Evolutionary conservation across 64 coral and sea anemone genomes (phyloP).

Genomic region (Porites lutea): DNA sequence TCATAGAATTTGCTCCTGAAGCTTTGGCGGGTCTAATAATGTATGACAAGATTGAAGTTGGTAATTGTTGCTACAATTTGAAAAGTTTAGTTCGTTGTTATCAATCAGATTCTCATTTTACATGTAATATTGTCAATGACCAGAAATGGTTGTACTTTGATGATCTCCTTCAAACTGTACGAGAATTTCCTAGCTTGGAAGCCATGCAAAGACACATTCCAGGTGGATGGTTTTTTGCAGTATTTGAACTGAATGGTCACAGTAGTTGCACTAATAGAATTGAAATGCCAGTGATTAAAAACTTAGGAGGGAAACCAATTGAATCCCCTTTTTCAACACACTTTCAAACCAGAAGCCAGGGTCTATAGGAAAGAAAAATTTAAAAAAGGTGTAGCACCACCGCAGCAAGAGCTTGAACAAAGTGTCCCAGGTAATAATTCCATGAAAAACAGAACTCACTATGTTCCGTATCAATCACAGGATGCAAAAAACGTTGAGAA

Average conservation of each 20-base stretch:
- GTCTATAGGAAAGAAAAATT: too few relatives aligned
- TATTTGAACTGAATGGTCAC: conserved; percentile 25
- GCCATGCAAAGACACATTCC: conserved; percentile 28
- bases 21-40: background rate
- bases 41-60: conserved; percentile 40
- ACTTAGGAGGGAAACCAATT: background rate
- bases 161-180: conserved; percentile 5
- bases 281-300: background rate
- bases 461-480: too few relatives aligned
- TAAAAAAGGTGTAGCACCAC: too few relatives aligned
- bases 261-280: conserved; percentile 19
- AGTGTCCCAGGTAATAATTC: too few relatives aligned
- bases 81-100: conserved; percentile 11
- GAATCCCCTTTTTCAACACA: too few relatives aligned
- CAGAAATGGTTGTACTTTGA: conserved; percentile 18
- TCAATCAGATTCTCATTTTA: conserved; percentile 31
- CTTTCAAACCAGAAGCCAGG: too few relatives aligned
- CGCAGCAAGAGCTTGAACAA: too few relatives aligned
- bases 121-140: conserved; percentile 6
- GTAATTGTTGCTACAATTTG: conserved; percentile 19
- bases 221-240: conserved; percentile 29
- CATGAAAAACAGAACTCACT: too few relatives aligned
- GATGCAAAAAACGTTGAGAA: too few relatives aligned
- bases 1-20: conserved; percentile 51
- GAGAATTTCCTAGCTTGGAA: conserved; percentile 21